Base-by-base conservation (phyloP, 2,888 invertebrate genomes). In the Fragum whitleyi region DNA sequence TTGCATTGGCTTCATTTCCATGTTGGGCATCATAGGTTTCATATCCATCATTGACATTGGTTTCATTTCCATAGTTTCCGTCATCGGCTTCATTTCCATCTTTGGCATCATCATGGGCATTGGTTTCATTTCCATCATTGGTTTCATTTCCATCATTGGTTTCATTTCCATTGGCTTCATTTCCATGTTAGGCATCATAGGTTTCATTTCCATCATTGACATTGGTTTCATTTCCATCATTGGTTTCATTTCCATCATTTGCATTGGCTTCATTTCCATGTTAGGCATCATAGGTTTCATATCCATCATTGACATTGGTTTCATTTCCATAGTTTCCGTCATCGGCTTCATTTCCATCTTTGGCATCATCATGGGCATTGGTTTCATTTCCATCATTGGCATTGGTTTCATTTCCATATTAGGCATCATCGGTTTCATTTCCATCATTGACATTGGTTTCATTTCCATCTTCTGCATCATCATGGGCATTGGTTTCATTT, bases 331-430 rank as follows among this genome's bases (percentile, higher is more conserved):
- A 16, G 7, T 23, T 11, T 36, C n/a, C n/a, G 2, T 2, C 59
- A 59, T 59, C 26, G 62, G 62, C 7, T 36, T 62, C 62, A 62
- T 62, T 36, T 62, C 36, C 62, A 62, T 62, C 32, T 2, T 32
- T 1, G 62, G 62, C 62, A 62, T 62, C 62, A 62, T 62, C 62
- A 62, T 62, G 14, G 62, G 36, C 62, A 62, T 62, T 28, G 62
- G 62, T 62, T 62, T 62, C 62, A 62, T 62, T 36, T 62, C 62
- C 62, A 62, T 62, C 36, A 36, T 62, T 36, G 62, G 62, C 62
- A 62, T 61, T 29, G 61, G 61, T 61, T 61, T 61, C 61, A 61
- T 61, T 19, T 61, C 61, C 57, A 59, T 59, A 19, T 36, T 62
- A 5, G 61, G 29, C 61, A n/a, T 62, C 59, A 59, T 62, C 3